Evolutionary conservation across 2,888 invertebrate species (phyloP).

Genomic region (Ectemnius cavifrons): DNA sequence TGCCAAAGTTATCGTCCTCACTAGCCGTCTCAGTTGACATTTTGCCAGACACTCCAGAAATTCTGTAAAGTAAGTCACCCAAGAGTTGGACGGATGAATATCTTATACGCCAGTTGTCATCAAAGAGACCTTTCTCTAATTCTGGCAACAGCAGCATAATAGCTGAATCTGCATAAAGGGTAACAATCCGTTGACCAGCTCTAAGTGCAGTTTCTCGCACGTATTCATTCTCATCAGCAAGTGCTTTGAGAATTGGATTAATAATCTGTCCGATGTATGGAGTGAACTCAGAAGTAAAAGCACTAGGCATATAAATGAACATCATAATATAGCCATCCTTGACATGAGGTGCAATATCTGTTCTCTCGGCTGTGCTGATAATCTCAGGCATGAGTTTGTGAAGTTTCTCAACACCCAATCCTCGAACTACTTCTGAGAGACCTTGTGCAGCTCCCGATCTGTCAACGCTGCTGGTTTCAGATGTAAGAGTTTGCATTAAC

Average conservation of each 20-base stretch:
- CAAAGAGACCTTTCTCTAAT: constrained; percentile 94
- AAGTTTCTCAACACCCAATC: constrained; percentile 95
- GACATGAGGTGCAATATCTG: constrained; percentile 96
- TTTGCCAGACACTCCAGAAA: constrained; percentile 98
- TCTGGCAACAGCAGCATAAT: constrained; percentile 95
- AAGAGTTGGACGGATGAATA: constrained; percentile 94
- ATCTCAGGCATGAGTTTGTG: constrained; percentile 98
- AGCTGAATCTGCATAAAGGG: constrained; percentile 96
- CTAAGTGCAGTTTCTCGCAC: constrained; percentile 97
- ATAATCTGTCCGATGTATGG: constrained; percentile 98
- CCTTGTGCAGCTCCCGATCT: constrained; percentile 97
- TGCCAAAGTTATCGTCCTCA: constrained; percentile 99
- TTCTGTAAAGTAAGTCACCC: constrained; percentile 96
- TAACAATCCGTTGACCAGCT: constrained; percentile 98
- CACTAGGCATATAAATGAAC: constrained; percentile 99
- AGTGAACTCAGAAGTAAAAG: constrained; percentile 96
- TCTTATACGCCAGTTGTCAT: constrained; percentile 99
- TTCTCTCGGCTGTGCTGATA: constrained; percentile 94
- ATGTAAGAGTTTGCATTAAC: constrained; percentile 98
- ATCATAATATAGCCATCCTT: constrained; percentile 99
- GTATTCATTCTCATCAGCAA: constrained; percentile 99
- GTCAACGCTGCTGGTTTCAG: constrained; percentile 96
- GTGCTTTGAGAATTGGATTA: constrained; percentile 96
- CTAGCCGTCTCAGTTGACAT: constrained; percentile 99
- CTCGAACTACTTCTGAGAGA: constrained; percentile 98